A percentile compares a stretch with the other conserved stretches of the same genome.
phyloP scores from a whole-genome alignment of 1,140 invertebrate species.

The Argopecten irradians region DNA sequence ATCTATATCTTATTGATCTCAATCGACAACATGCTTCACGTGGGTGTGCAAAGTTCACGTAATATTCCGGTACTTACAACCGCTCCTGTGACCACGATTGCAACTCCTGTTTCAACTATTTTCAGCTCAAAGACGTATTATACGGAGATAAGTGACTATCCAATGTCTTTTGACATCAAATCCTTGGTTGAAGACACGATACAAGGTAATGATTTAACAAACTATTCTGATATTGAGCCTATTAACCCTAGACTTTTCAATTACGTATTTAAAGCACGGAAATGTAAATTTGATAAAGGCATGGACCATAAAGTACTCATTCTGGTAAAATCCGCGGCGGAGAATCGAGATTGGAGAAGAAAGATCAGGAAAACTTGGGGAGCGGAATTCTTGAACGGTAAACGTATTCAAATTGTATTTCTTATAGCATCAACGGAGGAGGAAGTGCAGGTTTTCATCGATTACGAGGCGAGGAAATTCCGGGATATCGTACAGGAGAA shows the following conservation, averaged over 20 bases:
- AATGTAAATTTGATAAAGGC: neutral
- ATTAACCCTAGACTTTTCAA: neutral
- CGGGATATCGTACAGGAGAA: slow-evolving; percentile 62
- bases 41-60: neutral
- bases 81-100: neutral
- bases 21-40: neutral
- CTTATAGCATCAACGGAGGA: slow-evolving; percentile 32
- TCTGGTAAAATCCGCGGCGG: slow-evolving; percentile 46
- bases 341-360: slow-evolving; percentile 38
- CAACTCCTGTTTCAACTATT: neutral
- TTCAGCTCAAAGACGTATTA: neutral
- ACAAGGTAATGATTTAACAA: neutral
- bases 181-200: neutral
- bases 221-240: neutral
- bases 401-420: slow-evolving; percentile 31
- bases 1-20: neutral
- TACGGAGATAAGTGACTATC: neutral
- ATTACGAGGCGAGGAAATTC: slow-evolving; percentile 50
- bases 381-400: neutral
- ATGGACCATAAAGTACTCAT: slow-evolving; percentile 27
- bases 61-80: neutral
- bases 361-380: slow-evolving; percentile 43
- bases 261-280: neutral
- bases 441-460: neutral
- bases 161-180: neutral